These are phyloP conservation scores for Callipepla californica DNA, from an alignment of 2,113 vertebrate genomes.

Conservation along the genomic window DNA sequence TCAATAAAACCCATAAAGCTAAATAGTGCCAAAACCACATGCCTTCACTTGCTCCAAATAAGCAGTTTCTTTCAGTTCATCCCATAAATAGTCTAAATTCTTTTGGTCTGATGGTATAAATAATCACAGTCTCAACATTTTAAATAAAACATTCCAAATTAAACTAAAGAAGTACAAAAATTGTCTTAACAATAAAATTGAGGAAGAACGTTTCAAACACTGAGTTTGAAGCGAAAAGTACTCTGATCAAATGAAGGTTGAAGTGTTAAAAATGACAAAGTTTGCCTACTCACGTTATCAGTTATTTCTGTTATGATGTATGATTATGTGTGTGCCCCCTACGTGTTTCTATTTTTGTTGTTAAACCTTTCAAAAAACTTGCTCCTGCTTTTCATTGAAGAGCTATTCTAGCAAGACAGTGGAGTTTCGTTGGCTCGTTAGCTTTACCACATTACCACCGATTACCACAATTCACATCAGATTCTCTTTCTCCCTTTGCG, in stretches of 20 bases:
- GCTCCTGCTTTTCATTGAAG: constrained; percentile 58
- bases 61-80: constrained; percentile 2
- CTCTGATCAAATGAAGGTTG: not conserved
- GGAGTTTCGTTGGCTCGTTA: constrained; percentile 15
- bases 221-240: not conserved
- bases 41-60: constrained; percentile 3
- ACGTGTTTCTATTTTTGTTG: constrained; percentile 1
- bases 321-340: not conserved
- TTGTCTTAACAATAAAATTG: not conserved
- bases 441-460: not conserved
- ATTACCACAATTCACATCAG: constrained; percentile 26
- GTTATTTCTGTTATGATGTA: not conserved
- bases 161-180: not conserved
- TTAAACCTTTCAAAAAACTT: constrained; percentile 53
- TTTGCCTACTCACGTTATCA: not conserved
- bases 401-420: constrained; percentile 46
- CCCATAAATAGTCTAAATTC: not conserved
- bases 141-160: not conserved
- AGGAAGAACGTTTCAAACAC: not conserved
- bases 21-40: not conserved
- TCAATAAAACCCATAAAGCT: not conserved
- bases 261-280: not conserved
- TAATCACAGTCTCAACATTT: not conserved
- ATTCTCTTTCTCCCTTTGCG: constrained; percentile 10
- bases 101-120: not conserved